These are phyloP conservation scores for Xylota sylvarum DNA, from an alignment of 2,888 invertebrate species.

Conservation along the genomic window DNA sequence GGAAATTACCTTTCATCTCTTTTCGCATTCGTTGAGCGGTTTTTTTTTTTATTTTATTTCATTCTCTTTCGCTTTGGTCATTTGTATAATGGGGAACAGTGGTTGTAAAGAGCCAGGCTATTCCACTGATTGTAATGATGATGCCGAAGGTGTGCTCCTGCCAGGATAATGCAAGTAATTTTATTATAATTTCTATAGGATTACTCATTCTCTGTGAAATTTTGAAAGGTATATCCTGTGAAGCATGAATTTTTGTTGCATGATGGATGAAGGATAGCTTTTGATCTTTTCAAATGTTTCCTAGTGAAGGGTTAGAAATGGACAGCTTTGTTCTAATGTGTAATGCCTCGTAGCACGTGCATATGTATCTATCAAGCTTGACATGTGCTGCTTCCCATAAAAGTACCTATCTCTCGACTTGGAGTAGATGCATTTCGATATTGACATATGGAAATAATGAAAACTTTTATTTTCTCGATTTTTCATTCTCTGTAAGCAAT, in stretches of 20 bases:
- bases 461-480: too few species aligned
- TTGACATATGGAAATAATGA: too few species aligned
- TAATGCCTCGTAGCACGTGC: background rate
- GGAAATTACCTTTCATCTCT: constrained; percentile 75
- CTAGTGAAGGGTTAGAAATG: background rate
- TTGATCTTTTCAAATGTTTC: constrained; percentile 57
- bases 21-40: constrained; percentile 26
- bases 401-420: too few species aligned
- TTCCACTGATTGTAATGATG: constrained; percentile 30
- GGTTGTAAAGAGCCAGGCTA: constrained; percentile 37
- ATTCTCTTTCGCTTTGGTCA: constrained; percentile 58
- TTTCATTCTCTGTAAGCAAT: too few species aligned
- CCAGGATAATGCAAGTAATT: constrained; percentile 55
- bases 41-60: constrained; percentile 29
- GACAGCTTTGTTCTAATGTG: background rate
- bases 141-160: constrained; percentile 58
- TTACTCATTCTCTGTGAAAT: constrained; percentile 47
- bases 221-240: constrained; percentile 41
- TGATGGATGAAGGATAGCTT: constrained; percentile 38
- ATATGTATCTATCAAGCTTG: background rate
- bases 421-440: too few species aligned
- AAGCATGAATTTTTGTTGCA: constrained; percentile 42
- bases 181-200: constrained; percentile 65
- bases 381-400: background rate
- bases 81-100: constrained; percentile 58